These are phyloP conservation scores for Aspidapion aeneum DNA, from an alignment of 2,888 invertebrate species.

Conservation along the genomic window DNA sequence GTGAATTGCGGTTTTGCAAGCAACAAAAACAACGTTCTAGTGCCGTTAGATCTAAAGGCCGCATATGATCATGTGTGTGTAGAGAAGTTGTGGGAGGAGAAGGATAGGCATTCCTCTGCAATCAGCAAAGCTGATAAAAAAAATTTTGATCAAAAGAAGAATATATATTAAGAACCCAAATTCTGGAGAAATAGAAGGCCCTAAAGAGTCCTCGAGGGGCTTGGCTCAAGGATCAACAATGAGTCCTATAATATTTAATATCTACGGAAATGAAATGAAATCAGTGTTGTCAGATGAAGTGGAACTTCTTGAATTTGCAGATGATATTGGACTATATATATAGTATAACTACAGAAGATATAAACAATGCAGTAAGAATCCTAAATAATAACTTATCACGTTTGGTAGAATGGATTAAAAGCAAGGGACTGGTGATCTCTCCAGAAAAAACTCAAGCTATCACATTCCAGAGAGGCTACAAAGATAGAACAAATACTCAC, in stretches of 20 bases:
- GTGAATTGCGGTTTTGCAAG: neutral
- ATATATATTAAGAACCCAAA: neutral
- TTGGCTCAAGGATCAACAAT: neutral
- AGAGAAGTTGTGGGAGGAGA: neutral
- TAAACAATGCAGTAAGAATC: neutral
- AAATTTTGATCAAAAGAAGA: neutral
- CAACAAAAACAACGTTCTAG: neutral
- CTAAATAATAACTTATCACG: neutral
- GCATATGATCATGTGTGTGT: neutral
- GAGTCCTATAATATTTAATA: neutral
- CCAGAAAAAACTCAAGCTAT: neutral
- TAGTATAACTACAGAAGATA: too few species aligned
- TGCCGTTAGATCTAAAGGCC: neutral
- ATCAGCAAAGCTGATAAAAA: neutral
- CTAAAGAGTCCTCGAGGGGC: neutral
- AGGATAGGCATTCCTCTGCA: neutral
- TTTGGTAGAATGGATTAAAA: neutral
- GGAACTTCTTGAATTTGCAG: neutral
- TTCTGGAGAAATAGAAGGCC: neutral
- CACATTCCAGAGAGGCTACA: neutral
- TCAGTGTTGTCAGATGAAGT: too few species aligned
- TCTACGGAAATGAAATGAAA: neutral
- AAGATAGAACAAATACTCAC: neutral
- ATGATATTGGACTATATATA: neutral
- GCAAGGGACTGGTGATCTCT: neutral